Evolutionary conservation across 2,113 vertebrate genomes (phyloP).

Genomic region (Cichladusa arquata): DNA sequence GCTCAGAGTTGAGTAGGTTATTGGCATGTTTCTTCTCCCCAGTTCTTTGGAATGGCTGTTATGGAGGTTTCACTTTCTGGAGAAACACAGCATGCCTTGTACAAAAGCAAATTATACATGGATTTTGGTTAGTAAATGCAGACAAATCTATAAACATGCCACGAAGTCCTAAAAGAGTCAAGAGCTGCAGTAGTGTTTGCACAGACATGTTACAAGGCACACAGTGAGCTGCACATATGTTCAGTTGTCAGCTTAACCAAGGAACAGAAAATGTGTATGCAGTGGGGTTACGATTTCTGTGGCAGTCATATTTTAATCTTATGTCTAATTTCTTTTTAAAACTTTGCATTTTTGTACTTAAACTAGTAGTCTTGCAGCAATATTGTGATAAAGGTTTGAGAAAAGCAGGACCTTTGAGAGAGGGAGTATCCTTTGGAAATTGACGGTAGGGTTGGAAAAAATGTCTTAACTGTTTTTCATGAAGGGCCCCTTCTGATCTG

Average conservation of each 20-base stretch:
- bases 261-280: background rate
- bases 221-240: background rate
- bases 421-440: background rate
- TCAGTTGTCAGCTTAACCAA: background rate
- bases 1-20: background rate
- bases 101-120: background rate
- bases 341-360: background rate
- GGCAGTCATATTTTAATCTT: background rate
- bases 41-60: background rate
- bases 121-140: background rate
- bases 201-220: accelerated
- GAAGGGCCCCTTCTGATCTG: background rate
- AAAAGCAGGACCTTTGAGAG: background rate
- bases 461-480: background rate
- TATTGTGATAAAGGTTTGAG: background rate
- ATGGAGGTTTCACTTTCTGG: background rate
- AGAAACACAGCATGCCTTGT: accelerated
- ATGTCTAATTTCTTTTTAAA: background rate
- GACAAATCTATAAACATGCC: background rate
- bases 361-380: background rate
- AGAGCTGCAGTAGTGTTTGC: background rate
- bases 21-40: background rate
- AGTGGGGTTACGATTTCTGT: accelerated
- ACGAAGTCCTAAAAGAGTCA: background rate
- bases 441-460: background rate